phyloP scores from a whole-genome alignment of 2,113 vertebrate species.

The Chionomys nivalis region DNA sequence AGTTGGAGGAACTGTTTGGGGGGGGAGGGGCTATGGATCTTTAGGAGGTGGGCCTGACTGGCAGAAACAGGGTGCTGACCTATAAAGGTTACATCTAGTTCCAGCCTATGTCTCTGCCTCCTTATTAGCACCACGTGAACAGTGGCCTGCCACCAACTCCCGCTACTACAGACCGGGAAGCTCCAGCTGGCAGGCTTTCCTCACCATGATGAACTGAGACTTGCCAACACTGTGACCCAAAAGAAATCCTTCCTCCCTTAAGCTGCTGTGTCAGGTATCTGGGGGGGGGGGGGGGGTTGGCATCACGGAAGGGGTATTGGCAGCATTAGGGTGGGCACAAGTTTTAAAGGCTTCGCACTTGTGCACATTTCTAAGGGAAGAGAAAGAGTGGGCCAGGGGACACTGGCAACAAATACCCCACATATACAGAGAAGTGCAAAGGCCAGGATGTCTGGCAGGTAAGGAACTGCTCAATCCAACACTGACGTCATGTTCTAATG shows the following conservation, averaged over 20 bases:
- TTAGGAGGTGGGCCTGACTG: background rate
- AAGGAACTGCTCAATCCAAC: background rate
- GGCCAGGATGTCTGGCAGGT: background rate
- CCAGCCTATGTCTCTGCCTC: too few species aligned
- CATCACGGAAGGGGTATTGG: background rate
- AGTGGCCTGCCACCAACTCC: background rate
- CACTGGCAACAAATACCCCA: background rate
- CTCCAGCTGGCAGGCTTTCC: background rate
- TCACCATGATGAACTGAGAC: background rate
- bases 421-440: background rate
- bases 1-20: background rate
- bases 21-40: background rate
- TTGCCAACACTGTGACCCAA: background rate
- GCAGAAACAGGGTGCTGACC: background rate
- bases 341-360: background rate
- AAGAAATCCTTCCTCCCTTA: background rate
- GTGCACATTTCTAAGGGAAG: background rate
- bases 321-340: background rate
- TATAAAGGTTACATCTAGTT: background rate
- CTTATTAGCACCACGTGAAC: background rate
- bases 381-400: too few species aligned
- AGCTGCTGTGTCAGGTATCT: background rate
- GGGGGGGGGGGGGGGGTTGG: too few species aligned
- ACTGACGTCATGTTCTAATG: background rate
- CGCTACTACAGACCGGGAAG: background rate